phyloP scores from a whole-genome alignment of 2,888 invertebrate genomes.

The Epinotia demarniana region DNA sequence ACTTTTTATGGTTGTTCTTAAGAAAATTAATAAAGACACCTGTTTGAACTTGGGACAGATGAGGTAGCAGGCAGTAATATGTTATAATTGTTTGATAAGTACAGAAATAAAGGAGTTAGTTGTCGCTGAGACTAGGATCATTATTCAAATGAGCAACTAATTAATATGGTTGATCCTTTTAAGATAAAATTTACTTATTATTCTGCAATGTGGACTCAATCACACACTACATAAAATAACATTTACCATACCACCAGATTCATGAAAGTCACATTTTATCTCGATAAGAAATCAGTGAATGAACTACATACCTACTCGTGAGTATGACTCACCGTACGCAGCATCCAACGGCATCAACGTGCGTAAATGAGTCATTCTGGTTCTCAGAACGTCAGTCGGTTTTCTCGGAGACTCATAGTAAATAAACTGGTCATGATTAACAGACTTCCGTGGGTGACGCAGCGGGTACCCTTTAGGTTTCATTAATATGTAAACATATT shows the following conservation, averaged over 20 bases:
- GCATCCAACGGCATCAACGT: neutral
- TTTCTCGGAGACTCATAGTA: slow-evolving; percentile 8
- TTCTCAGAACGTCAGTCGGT: neutral
- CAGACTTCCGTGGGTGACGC: neutral
- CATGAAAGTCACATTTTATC: neutral
- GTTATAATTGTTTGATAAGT: no score
- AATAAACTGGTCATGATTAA: neutral
- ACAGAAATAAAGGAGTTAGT: no score
- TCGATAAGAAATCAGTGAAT: slow-evolving; percentile 10
- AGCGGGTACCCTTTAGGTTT: neutral
- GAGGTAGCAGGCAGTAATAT: no score
- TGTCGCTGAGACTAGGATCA: no score
- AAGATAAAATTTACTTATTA: no score
- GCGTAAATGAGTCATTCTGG: slow-evolving; percentile 10
- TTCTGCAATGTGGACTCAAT: neutral
- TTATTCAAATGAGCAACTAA: no score
- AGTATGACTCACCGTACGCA: slow-evolving; percentile 15
- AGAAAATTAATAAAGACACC: no score
- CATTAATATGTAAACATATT: neutral
- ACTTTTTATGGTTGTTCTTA: no score
- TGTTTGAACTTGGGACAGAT: no score
- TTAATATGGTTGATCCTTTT: no score
- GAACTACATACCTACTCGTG: neutral
- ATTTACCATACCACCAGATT: neutral
- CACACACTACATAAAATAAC: neutral